phyloP scores from a whole-genome alignment of 2,797 vertebrate genomes.

The Anguilla megastoma region DNA sequence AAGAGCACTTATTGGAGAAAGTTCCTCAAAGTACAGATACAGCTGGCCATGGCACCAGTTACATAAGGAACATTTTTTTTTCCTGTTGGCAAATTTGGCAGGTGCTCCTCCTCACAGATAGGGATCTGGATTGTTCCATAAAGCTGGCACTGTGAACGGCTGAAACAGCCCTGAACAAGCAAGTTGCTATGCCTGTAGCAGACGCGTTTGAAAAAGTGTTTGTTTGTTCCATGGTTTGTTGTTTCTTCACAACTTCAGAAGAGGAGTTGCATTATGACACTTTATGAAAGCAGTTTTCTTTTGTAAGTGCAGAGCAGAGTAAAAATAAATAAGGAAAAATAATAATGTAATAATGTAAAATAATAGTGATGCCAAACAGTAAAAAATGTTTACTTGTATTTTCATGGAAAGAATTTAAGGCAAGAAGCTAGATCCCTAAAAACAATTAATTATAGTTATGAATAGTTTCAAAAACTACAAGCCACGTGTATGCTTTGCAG shows the following conservation, averaged over 20 bases:
- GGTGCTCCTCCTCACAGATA: background rate
- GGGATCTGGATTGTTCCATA: background rate
- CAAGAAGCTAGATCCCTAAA: background rate
- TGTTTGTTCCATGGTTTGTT: background rate
- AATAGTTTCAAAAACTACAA: background rate
- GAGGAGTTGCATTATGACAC: background rate
- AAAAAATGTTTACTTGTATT: background rate
- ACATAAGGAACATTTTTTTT: slow-evolving; percentile 9
- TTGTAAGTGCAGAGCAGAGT: background rate
- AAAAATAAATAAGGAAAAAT: background rate
- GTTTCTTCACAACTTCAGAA: background rate
- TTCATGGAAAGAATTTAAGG: background rate
- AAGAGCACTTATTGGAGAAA: background rate
- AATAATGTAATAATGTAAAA: background rate
- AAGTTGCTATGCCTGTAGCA: background rate
- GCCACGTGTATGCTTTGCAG: background rate
- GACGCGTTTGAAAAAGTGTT: background rate
- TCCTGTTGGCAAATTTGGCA: slow-evolving; percentile 1
- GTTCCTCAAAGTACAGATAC: background rate
- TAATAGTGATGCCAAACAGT: background rate
- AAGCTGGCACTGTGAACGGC: background rate
- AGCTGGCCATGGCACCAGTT: background rate
- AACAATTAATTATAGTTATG: background rate
- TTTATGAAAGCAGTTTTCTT: background rate
- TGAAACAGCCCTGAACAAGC: background rate